Evolutionary conservation across 1,140 invertebrate species (phyloP), one percentile per base, ranked within the genome.

Genomic region (Periplaneta americana): DNA sequence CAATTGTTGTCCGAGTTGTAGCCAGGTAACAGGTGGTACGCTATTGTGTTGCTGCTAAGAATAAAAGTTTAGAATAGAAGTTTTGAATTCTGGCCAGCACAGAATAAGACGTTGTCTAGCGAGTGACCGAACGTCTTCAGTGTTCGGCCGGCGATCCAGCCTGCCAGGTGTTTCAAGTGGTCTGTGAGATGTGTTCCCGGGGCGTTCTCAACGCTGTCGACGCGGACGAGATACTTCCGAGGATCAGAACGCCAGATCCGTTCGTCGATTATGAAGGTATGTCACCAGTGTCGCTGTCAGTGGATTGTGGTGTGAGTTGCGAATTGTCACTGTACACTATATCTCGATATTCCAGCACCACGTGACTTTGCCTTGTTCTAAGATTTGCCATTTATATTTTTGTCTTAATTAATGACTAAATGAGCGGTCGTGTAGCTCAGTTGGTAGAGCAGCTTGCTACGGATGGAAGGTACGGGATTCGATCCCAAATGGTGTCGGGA

Each of bases 211-310:
- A 84, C 79, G 85, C 85, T 82, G 88, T 86, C 66, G 86, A 87
- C 66, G 87, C 88, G 83, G 86, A 84, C 82, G 88, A 84, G 48
- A 88, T 84, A 82, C 87, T 88, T 83, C 87, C 87, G 78, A 32
- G 75, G 18, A 33, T 80, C 75, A 81, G 84, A 31, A 28, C 80
- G 15, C 80, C 33, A 9, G 77, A 78, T 36, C 33, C 35, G 13
- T 78, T 78, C 37, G 6, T 78, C 77, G 77, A 78, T 78, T 35
- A 78, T 36, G 37, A 31, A 78, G 77, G 77, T 78, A 78, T 78
- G 33, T 34, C 18, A n/a, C 3, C 1, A 48, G 39, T n/a, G n/a
- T n/a, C n/a, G n/a, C n/a, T n/a, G n/a, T n/a, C n/a, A n/a, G n/a
- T n/a, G n/a, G n/a, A n/a, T n/a, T n/a, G n/a, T n/a, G n/a, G n/a